Conservation (phyloP, 2,888 invertebrate genomes). For the Oegoconia quadripuncta region DNA sequence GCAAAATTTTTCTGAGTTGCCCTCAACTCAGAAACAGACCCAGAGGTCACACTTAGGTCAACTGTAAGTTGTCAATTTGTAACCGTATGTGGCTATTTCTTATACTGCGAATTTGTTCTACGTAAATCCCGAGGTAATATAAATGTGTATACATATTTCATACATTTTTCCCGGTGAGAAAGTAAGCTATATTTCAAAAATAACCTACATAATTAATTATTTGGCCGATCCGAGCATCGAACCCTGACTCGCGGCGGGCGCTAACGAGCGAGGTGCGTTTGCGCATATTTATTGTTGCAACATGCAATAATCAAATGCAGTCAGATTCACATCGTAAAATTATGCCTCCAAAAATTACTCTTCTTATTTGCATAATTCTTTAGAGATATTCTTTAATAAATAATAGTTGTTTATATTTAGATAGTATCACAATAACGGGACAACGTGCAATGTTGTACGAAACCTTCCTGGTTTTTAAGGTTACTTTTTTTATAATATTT, state of each 20-base stretch:
- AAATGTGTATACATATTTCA: neutral
- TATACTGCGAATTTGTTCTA: neutral
- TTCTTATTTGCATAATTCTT: constrained; percentile 4
- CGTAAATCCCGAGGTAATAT: neutral
- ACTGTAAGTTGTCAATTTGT: no score
- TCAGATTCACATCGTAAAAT: constrained; percentile 13
- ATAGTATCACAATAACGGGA: no score
- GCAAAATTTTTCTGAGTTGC: no score
- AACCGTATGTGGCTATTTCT: neutral
- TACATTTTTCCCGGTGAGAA: constrained; percentile 13
- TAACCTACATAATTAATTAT: constrained; percentile 22
- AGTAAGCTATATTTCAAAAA: constrained; percentile 20
- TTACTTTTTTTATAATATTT: no score
- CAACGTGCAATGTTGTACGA: no score
- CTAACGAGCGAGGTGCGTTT: constrained; percentile 27
- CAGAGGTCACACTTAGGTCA: no score
- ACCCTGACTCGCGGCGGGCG: constrained; percentile 19
- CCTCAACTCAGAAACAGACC: no score
- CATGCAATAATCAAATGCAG: constrained; percentile 18
- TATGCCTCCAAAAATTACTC: constrained; percentile 10
- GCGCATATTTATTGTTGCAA: constrained; percentile 26
- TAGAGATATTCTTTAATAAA: neutral
- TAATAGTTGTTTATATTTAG: no score
- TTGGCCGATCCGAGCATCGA: constrained; percentile 20
- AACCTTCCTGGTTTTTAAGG: no score